Evolutionary conservation across 2,888 invertebrate genomes (phyloP).

Genomic region (Patella pellucida): DNA sequence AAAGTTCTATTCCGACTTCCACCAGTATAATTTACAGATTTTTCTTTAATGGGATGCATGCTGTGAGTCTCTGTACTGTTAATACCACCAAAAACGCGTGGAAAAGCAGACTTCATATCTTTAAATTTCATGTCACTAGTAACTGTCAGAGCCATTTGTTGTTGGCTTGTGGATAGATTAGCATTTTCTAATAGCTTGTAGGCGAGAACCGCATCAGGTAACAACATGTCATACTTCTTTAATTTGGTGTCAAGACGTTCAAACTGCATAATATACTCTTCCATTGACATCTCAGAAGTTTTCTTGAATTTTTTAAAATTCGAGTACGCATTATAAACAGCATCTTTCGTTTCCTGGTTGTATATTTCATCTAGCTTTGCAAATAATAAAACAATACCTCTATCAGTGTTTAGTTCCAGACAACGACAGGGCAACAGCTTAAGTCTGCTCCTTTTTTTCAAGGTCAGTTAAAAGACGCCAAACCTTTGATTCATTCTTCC

Average conservation of each 20-base stretch:
- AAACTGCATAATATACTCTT: slow-evolving; percentile 11
- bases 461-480: background rate
- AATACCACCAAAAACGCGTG: slow-evolving; percentile 13
- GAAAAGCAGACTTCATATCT: slow-evolving; percentile 23
- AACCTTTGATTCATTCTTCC: background rate
- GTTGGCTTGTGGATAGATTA: slow-evolving; percentile 16
- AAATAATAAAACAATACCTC: background rate
- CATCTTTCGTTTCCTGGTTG: background rate
- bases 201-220: slow-evolving; percentile 15
- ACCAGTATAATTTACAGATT: background rate
- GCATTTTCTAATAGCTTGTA: slow-evolving; percentile 19
- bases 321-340: background rate
- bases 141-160: slow-evolving; percentile 24
- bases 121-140: slow-evolving; percentile 21
- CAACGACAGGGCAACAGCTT: background rate
- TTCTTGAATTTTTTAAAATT: slow-evolving; percentile 8
- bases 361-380: background rate
- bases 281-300: background rate
- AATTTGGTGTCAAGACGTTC: background rate
- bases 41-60: background rate
- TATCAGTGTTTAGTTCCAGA: background rate
- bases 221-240: background rate
- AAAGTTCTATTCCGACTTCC: background rate
- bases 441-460: background rate
- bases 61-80: background rate